Base-by-base conservation (phyloP, 2,888 invertebrate species). In the Nemotelus nigrinus region DNA sequence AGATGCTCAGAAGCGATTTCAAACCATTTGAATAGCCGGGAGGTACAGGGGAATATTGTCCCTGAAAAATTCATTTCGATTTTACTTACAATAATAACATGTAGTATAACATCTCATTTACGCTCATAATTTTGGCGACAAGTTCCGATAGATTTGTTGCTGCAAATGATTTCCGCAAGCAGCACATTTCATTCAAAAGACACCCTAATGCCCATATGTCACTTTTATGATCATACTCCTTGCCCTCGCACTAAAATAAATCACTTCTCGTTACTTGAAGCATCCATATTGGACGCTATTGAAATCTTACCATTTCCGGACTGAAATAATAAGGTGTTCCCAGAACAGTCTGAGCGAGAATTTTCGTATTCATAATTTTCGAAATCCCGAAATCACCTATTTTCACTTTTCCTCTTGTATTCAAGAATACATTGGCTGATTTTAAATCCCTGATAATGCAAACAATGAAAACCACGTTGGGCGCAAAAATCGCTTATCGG, bases 201-300 rank as follows among this genome's bases (percentile, higher is more conserved):
- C 94, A 94, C 10, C 93, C 93, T 77, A 93, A 85, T 0, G 94
- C 93, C 94, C 94, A 94, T 80, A 94, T 91, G 83, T 94, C 94
- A 53, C 93, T 92, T 84, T 94, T 93, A 82, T 92, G 91, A 84
- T 93, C 91, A 83, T 94, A 94, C 67, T 92, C 89, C 82, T 92
- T 92, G 3, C 93, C 93, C 86, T 93, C 93, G 84, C 93, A 93
- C 93, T 93, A 83, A 79, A 55, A 70, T 44, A 3, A 53, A 53
- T 25, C 25, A 64, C 44, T 63, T 63, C 7, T 65, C 48, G 53
- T 44, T 50, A 72, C 25, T 55, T 55, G 25, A 8, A 41, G n/a
- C 10, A 25, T 53, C 53, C 53, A 10, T 25, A 25, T 1, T 53
- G 10, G 1, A 53, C 6, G 10, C 43, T 8, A 5, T n/a, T 7